phyloP scores from a whole-genome alignment of 1,140 invertebrate species.

The Holotrichia oblita region DNA sequence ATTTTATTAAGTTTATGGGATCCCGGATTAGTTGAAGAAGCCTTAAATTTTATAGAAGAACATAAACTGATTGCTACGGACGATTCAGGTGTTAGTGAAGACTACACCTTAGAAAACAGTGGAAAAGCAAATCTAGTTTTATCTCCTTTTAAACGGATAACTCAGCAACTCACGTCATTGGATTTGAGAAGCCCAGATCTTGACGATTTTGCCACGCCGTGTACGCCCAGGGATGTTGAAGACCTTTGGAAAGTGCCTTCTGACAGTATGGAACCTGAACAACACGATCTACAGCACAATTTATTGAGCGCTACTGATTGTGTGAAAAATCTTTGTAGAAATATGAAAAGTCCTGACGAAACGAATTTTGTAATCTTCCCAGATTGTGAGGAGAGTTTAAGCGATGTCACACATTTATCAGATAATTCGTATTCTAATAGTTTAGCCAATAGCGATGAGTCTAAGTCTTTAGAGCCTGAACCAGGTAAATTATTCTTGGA shows the following conservation, averaged over 20 bases:
- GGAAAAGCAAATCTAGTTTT: conserved; percentile 63
- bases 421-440: conserved; percentile 46
- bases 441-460: conserved; percentile 47
- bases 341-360: conserved; percentile 58
- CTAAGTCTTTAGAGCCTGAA: conserved; percentile 52
- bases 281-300: conserved; percentile 43
- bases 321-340: conserved; percentile 56
- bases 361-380: conserved; percentile 63
- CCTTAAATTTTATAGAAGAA: conserved; percentile 81
- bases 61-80: conserved; percentile 68
- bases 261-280: conserved; percentile 38
- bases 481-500: conserved; percentile 69
- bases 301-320: conserved; percentile 57
- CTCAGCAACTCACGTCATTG: conserved; percentile 76
- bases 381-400: conserved; percentile 57
- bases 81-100: conserved; percentile 59
- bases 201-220: conserved; percentile 76
- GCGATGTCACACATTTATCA: background rate
- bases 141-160: conserved; percentile 79
- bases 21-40: conserved; percentile 84
- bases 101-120: conserved; percentile 54
- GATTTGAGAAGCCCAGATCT: conserved; percentile 76
- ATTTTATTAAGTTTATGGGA: conserved; percentile 85
- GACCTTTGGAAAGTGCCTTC: conserved; percentile 64
- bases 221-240: conserved; percentile 68